Conservation (phyloP, 1,140 invertebrate species). For the Acromyrmex echinatior region DNA sequence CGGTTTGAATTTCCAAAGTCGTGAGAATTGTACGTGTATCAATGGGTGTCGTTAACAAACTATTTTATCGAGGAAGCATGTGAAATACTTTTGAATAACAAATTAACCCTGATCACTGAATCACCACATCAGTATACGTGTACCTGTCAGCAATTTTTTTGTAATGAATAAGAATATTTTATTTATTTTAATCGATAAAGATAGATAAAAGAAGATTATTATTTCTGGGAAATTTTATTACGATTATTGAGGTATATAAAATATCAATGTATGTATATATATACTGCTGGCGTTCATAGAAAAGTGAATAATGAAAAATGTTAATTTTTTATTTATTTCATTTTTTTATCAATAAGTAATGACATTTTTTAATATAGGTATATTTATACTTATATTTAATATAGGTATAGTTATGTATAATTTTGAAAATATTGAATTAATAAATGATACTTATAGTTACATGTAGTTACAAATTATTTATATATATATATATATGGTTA, state of each 20-base stretch:
- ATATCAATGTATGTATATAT: neutral
- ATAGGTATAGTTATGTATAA: too few species aligned
- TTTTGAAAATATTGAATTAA: too few species aligned
- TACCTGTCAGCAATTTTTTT: neutral
- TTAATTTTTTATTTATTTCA: too few species aligned
- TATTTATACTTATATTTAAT: too few species aligned
- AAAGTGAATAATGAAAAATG: too few species aligned
- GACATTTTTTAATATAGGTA: too few species aligned
- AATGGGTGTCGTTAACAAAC: conserved; percentile 20
- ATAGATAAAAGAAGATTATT: neutral
- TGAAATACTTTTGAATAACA: neutral
- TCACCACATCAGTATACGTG: neutral
- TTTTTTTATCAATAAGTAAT: too few species aligned
- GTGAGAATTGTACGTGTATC: neutral
- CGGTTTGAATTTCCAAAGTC: conserved; percentile 7
- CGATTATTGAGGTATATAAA: neutral
- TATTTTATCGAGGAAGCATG: conserved; percentile 1
- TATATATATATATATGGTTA: too few species aligned
- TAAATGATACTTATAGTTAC: too few species aligned
- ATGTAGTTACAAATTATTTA: too few species aligned
- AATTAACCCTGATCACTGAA: neutral
- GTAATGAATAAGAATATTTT: neutral
- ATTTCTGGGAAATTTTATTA: too few species aligned
- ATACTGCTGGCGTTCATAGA: too few species aligned
- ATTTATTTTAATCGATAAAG: neutral